A percentile compares a stretch with the other conserved stretches of the same genome.
phyloP scores from a whole-genome alignment of 2,797 vertebrate species.

The Capromys pilorides region DNA sequence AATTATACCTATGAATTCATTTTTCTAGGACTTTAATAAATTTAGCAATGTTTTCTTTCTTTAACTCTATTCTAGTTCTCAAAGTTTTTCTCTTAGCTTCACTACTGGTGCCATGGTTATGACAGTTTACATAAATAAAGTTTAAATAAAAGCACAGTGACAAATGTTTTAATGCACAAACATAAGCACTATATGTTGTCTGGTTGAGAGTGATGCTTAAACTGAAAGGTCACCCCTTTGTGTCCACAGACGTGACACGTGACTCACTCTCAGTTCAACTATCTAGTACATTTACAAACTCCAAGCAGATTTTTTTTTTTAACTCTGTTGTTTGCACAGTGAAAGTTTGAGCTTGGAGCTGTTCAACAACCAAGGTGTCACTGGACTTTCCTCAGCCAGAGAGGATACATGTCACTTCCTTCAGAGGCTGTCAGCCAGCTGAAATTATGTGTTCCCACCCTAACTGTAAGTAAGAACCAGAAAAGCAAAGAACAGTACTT shows the following conservation, averaged over 20 bases:
- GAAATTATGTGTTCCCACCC: not conserved
- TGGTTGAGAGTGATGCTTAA: not conserved
- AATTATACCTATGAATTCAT: not conserved
- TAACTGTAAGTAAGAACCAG: not conserved
- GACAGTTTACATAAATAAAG: not conserved
- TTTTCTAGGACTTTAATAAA: not conserved
- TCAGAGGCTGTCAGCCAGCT: not conserved
- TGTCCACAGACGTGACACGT: not conserved
- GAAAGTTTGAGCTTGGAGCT: not conserved
- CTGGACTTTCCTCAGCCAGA: conserved; percentile 1
- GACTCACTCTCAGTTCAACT: not conserved
- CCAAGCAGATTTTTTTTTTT: not conserved
- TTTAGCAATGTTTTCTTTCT: not conserved
- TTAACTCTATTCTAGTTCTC: not conserved
- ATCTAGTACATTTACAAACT: not conserved
- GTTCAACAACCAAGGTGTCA: not conserved
- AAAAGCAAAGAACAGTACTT: conserved; percentile 5
- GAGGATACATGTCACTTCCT: not conserved
- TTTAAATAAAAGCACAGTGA: not conserved
- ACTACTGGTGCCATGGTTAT: not conserved
- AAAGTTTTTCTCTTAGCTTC: not conserved
- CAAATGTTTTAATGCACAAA: not conserved
- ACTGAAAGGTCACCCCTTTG: not conserved
- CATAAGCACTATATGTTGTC: not conserved
- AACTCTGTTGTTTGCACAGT: not conserved